Conservation (phyloP, 2,797 vertebrate species). For the Vireo griseus region DNA sequence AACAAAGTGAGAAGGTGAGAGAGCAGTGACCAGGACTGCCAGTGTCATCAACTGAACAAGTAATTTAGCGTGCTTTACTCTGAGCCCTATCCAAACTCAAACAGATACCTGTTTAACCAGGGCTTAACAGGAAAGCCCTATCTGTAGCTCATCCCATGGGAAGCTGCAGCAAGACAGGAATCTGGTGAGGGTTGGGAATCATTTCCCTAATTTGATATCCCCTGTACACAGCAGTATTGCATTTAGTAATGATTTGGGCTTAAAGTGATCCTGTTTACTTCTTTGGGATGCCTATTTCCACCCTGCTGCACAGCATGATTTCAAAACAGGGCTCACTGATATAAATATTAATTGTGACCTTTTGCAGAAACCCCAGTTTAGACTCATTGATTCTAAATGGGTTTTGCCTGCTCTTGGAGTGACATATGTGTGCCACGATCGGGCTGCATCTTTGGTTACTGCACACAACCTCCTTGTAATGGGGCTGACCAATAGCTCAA, state of each 20-base stretch:
- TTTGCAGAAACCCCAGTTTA: background rate
- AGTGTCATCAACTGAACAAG: background rate
- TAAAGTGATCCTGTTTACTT: background rate
- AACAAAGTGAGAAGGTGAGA: background rate
- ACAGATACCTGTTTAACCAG: background rate
- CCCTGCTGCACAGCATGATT: background rate
- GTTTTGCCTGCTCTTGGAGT: background rate
- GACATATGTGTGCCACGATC: background rate
- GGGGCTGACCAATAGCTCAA: background rate
- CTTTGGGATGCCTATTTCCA: background rate
- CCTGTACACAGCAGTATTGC: background rate
- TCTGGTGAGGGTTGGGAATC: background rate
- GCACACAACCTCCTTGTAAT: background rate
- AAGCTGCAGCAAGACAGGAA: background rate
- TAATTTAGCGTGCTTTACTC: background rate
- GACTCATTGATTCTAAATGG: background rate
- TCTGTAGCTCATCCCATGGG: background rate
- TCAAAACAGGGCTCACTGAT: background rate
- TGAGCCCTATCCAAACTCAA: background rate
- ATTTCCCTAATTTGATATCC: background rate
- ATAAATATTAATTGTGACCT: background rate
- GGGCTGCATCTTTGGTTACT: background rate
- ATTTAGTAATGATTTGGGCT: background rate
- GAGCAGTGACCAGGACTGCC: background rate
- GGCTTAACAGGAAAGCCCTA: background rate